phyloP scores from a whole-genome alignment of 2,113 vertebrate genomes.

The Neogale vison region DNA sequence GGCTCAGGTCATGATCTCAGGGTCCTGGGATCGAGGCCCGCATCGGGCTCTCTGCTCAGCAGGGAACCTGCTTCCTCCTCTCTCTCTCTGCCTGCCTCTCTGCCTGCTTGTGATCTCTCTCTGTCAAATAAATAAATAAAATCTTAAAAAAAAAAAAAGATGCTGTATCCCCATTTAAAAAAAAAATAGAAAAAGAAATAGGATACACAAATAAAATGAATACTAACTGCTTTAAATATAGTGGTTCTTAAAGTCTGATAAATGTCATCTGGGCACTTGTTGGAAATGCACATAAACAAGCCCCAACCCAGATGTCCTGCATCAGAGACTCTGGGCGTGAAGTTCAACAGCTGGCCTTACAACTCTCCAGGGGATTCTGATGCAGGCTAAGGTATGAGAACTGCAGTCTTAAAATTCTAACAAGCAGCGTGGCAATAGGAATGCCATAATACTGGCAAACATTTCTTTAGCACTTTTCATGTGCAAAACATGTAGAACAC shows the following conservation, averaged over 20 bases:
- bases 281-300: background rate
- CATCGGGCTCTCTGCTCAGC: too few relatives aligned
- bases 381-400: background rate
- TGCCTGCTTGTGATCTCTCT: too few relatives aligned
- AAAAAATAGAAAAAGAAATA: too few relatives aligned
- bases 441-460: background rate
- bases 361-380: background rate
- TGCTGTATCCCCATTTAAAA: too few relatives aligned
- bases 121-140: too few relatives aligned
- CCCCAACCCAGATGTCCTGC: background rate
- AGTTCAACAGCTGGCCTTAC: background rate
- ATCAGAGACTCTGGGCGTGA: background rate
- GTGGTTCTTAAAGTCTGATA: background rate
- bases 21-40: too few relatives aligned
- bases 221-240: background rate
- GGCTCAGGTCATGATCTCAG: too few relatives aligned
- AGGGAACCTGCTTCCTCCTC: too few relatives aligned
- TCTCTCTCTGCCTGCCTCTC: too few relatives aligned
- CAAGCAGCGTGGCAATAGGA: background rate
- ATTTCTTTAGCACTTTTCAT: background rate
- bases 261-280: background rate
- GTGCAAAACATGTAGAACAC: background rate
- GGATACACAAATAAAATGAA: background rate
- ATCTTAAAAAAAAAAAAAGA: too few relatives aligned
- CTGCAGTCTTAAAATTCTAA: background rate